phyloP scores from a whole-genome alignment of 2,797 vertebrate species.

The Synanceia verrucosa region DNA sequence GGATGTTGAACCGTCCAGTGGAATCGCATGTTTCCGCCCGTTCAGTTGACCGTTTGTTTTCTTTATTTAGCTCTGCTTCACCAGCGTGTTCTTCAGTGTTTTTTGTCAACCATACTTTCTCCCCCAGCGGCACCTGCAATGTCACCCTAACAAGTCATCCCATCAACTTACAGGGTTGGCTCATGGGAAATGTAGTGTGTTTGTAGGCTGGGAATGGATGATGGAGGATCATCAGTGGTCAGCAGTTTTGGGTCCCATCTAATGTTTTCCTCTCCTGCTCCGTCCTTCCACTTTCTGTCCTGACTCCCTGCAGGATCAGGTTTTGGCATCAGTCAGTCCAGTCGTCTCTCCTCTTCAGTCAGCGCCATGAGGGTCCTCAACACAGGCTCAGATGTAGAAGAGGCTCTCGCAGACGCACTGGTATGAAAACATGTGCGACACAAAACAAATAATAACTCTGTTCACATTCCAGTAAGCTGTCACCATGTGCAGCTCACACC shows the following conservation, averaged over 20 bases:
- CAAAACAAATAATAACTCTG: not conserved
- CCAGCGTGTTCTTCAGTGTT: conserved; percentile 38
- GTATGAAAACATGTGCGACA: conserved; percentile 75
- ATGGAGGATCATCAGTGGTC: conserved; percentile 1
- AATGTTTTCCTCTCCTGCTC: not conserved
- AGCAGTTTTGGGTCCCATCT: not conserved
- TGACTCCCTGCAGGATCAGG: conserved; percentile 79
- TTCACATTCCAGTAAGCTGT: conserved; percentile 16
- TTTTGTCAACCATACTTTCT: conserved; percentile 52
- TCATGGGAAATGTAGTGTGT: conserved; percentile 32
- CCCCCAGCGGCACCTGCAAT: conserved; percentile 48
- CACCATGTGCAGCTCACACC: conserved; percentile 28
- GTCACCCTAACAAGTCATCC: conserved; percentile 66
- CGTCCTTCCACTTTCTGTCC: conserved; percentile 6
- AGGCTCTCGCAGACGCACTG: conserved; percentile 95
- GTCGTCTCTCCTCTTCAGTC: conserved; percentile 93
- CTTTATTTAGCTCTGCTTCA: conserved; percentile 51
- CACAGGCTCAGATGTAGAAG: conserved; percentile 95
- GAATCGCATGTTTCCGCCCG: conserved; percentile 79
- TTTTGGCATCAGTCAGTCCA: conserved; percentile 93
- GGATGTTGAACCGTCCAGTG: conserved; percentile 55
- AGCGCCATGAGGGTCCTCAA: conserved; percentile 97
- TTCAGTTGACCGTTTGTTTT: conserved; percentile 61
- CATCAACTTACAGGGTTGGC: conserved; percentile 57
- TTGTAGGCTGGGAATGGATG: conserved; percentile 11